Percentiles rank a stretch among this genome's conserved stretches.
phyloP scores from a whole-genome alignment of 2,113 vertebrate species.

The Malurus alboscapulatus region DNA sequence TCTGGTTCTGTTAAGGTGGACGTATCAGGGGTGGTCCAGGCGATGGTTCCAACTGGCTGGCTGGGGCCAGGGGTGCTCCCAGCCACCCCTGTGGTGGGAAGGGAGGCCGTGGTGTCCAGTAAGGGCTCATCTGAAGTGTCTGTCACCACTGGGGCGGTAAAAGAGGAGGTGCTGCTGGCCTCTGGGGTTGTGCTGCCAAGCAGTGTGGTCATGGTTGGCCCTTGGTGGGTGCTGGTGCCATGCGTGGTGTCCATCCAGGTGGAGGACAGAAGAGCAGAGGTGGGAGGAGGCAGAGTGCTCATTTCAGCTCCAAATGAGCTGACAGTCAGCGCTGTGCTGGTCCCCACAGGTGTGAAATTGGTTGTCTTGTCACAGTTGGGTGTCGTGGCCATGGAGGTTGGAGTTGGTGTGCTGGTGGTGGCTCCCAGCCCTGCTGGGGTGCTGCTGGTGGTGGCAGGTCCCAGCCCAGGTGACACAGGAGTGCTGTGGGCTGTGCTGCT shows the following conservation, averaged over 20 bases:
- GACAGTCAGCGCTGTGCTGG: not conserved
- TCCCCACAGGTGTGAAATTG: rapidly evolving
- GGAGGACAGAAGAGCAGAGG: not conserved
- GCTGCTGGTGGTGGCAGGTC: rapidly evolving
- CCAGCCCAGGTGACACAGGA: rapidly evolving
- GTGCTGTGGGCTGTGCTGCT: not conserved
- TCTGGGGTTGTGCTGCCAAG: not conserved
- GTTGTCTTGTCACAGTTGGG: rapidly evolving
- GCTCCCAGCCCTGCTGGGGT: not conserved
- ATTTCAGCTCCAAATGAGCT: not conserved
- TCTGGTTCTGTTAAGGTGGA: not conserved
- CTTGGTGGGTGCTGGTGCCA: not conserved
- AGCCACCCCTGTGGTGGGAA: rapidly evolving
- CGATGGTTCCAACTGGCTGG: rapidly evolving
- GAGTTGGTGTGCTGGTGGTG: not conserved
- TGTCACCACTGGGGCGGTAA: not conserved
- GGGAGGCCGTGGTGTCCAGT: rapidly evolving
- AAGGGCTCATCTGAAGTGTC: not conserved
- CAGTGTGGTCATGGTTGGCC: not conserved
- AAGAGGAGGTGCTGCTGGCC: not conserved
- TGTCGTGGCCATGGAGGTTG: rapidly evolving
- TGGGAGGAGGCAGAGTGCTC: not conserved
- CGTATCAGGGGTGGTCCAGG: not conserved
- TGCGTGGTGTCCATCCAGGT: rapidly evolving
- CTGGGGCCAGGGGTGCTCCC: not conserved